A percentile compares a stretch with the other conserved stretches of the same genome.
Evolutionary conservation across 2,113 vertebrate genomes (phyloP).

Genomic region (Amia ocellicauda): DNA sequence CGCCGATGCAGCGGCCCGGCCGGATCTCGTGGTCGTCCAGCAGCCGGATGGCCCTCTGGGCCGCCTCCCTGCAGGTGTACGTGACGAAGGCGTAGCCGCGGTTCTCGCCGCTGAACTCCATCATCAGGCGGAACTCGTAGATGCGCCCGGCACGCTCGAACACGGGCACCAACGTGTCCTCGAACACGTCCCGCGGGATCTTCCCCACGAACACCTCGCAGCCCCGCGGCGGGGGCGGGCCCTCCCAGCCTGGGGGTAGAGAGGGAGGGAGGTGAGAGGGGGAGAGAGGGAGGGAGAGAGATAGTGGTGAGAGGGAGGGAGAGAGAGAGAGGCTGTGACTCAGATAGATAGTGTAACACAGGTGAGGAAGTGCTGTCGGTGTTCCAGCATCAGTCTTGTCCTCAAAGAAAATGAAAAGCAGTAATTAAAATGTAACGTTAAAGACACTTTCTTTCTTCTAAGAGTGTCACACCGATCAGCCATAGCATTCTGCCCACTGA

Average conservation of each 20-base stretch:
- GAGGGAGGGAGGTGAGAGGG: no score
- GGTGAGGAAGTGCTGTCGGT: no score
- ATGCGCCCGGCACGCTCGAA: conserved; percentile 75
- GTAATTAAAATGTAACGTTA: no score
- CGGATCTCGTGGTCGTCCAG: conserved; percentile 78
- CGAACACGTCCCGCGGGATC: conserved; percentile 79
- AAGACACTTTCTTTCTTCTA: no score
- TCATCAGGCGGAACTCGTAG: conserved; percentile 78
- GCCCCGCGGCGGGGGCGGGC: conserved; percentile 73
- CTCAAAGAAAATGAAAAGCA: no score
- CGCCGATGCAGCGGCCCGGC: conserved; percentile 74
- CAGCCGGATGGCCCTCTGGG: conserved; percentile 70
- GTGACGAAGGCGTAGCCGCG: conserved; percentile 79
- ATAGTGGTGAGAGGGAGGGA: no score
- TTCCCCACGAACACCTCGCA: conserved; percentile 83
- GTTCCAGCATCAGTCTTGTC: no score
- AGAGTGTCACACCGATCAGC: no score
- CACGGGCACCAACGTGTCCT: conserved; percentile 76
- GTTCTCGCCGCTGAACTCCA: conserved; percentile 79
- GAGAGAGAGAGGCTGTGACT: no score
- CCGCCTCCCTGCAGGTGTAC: conserved; percentile 74
- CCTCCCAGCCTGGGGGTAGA: conserved; percentile 70
- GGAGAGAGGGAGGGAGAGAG: not conserved
- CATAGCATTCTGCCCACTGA: no score
- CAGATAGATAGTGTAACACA: no score